Conservation (phyloP, 2,797 vertebrate species). For the Poeciliopsis presidionis region DNA sequence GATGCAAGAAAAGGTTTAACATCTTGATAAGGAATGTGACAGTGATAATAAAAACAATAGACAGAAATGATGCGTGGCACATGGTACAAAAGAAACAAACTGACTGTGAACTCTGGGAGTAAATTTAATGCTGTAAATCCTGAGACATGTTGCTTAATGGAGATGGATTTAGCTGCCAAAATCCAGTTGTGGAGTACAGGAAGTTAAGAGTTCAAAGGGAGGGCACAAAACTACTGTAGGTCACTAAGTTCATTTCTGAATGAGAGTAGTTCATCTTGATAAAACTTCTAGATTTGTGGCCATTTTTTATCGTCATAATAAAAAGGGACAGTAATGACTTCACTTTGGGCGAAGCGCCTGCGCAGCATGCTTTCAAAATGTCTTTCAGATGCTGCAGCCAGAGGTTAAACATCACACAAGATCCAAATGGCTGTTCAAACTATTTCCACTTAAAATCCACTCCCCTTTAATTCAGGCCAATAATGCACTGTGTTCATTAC, state of each 20-base stretch:
- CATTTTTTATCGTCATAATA: conserved; percentile 84
- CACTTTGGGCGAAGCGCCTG: conserved; percentile 78
- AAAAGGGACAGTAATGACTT: conserved; percentile 81
- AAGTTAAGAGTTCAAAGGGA: conserved; percentile 82
- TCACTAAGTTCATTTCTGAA: conserved; percentile 81
- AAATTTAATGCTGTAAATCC: conserved; percentile 59
- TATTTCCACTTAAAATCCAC: conserved; percentile 69
- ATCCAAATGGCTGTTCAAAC: conserved; percentile 63
- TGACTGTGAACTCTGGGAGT: conserved; percentile 48
- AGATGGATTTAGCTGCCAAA: conserved; percentile 75
- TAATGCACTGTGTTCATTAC: conserved; percentile 61
- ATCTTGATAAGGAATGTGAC: conserved; percentile 43
- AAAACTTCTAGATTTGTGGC: conserved; percentile 66
- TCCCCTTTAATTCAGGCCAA: conserved; percentile 59
- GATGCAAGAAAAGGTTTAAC: conserved; percentile 12
- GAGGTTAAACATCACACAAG: conserved; percentile 77
- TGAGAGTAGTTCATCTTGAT: conserved; percentile 78
- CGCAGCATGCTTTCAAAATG: conserved; percentile 71
- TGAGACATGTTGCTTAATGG: conserved; percentile 76
- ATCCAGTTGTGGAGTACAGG: conserved; percentile 80
- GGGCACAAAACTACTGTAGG: conserved; percentile 86
- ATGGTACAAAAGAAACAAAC: conserved; percentile 26
- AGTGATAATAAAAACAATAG: conserved; percentile 39
- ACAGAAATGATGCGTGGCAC: conserved; percentile 18
- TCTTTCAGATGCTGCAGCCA: conserved; percentile 79